Evolutionary conservation across 2,888 invertebrate species (phyloP).

Genomic region (Margaritifera margaritifera): DNA sequence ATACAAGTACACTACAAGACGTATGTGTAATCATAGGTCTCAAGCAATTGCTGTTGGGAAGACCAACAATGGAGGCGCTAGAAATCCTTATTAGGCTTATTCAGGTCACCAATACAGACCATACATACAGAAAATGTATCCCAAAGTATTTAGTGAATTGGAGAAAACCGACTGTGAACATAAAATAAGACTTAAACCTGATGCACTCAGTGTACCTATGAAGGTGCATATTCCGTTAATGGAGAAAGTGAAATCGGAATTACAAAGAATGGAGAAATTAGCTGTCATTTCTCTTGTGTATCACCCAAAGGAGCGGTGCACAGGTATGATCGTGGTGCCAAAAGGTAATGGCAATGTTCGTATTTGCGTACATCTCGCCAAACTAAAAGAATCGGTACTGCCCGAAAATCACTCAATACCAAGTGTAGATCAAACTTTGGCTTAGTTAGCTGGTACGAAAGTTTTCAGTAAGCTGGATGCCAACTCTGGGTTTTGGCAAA

Average conservation of each 20-base stretch:
- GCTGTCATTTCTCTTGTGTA: conserved; percentile 4
- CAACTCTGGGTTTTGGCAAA: too few relatives aligned
- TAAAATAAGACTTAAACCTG: conserved; percentile 2
- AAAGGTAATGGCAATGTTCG: conserved; percentile 4
- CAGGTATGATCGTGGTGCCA: conserved; percentile 3
- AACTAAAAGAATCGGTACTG: conserved; percentile 2
- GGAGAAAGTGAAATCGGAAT: not conserved
- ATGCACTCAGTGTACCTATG: not conserved
- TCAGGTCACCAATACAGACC: too few relatives aligned
- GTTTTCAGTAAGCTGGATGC: too few relatives aligned
- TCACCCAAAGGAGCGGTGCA: not conserved
- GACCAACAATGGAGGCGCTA: too few relatives aligned
- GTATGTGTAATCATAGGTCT: too few relatives aligned
- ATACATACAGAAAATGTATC: too few relatives aligned
- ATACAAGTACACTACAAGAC: too few relatives aligned
- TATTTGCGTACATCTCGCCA: not conserved
- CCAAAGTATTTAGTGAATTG: too few relatives aligned
- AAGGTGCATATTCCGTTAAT: not conserved
- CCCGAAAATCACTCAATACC: conserved; percentile 6
- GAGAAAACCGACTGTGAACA: not conserved
- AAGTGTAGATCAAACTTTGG: conserved; percentile 1
- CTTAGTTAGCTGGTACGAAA: not conserved
- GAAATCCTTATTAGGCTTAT: too few relatives aligned
- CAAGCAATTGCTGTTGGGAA: too few relatives aligned
- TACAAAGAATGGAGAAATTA: not conserved